Base-by-base conservation (phyloP, 2,888 invertebrate genomes). In the Eueremaeus valkanovi region DNA sequence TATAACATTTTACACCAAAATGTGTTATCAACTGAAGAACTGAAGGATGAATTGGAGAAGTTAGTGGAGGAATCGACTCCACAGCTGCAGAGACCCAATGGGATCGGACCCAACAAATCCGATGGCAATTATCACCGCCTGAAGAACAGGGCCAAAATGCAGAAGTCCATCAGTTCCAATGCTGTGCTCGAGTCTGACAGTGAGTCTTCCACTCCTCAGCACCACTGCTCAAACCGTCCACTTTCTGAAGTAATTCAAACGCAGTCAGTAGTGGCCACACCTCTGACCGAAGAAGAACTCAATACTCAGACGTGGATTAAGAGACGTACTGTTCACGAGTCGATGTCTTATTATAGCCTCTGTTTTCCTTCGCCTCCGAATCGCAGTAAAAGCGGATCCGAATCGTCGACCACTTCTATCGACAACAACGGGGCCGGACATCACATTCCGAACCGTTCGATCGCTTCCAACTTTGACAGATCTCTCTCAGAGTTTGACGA, bases 121-220 rank as follows among this genome's bases (percentile, higher is more conserved):
- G 68, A 42, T 5, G 40, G 42, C 8, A 68, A 42, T 42, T 68
- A 68, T 68, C 40, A 42, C n/a, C n/a, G 68, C 40, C 24, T 68
- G 42, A 68, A 77, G 24, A 76, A 76, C 1, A 77, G 78, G 13
- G 36, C 76, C 18, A 77, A 77, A 73, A 77, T 79, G 36, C 78
- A 75, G 31, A 80, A 80, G 55, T 79, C 79, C 36, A 78, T 78
- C 27, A 79, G 79, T 42, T 80, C 79, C 1, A 79, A 80, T 29
- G 79, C 80, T 27, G 80, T 80, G 3, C 75, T 80, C 36, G 79
- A 79, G 73, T 78, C 79, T 0, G 79, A 79, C 42, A 73, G 77
- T 51, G 79, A 79, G 70, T 70, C 75, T 29, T 70, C 75, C 18
- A 78, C 79, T 1, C 79, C 79, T 16, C 78, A 77, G 51, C 78